Evolutionary conservation across 2,888 invertebrate species (phyloP), one percentile per base, ranked within the genome.

Genomic region (Dynastes grantii): DNA sequence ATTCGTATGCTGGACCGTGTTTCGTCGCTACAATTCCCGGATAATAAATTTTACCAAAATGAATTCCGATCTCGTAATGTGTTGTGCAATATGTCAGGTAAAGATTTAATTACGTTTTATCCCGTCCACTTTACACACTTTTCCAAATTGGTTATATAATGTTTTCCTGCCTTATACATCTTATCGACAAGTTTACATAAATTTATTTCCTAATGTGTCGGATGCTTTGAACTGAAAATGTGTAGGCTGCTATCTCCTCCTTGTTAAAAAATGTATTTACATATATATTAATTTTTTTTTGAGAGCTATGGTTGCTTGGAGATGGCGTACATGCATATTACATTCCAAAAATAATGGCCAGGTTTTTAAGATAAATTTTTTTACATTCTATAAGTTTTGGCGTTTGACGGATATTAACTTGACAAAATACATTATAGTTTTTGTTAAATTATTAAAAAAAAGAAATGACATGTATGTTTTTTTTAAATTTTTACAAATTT

Each of bases 31-130:
- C 55, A 40, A 73, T 73, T 73, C 58, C 73, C 40, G 58, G 73
- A 58, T 58, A 58, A 73, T 40, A 40, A 37, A 58, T 58, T 73
- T 73, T 61, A 67, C 11, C 55, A 55, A 40, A 73, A 61, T 22
- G 40, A 55, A 73, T 73, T 73, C 73, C 22, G 40, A 73, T 73
- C 58, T 73, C 40, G 73, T 73, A 58, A 58, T 55, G 2, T 11
- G 58, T 73, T 73, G 58, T 73, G 73, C 29, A 73, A 73, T 58
- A 40, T 22, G 55, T 58, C 73, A 40, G 40, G 27, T 53, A n/a
- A 51, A 53, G 27, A 73, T 16, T 40, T 58, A 73, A 58, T 73
- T 73, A 58, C 58, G 11, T 22, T 67, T 27, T 9, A 49, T 67
- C 22, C 22, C 22, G 11, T 45, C 32, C 11, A 27, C 6, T 49